Evolutionary conservation across 2,888 invertebrate genomes (phyloP).

Genomic region (Lepeophtheirus nordmannii): DNA sequence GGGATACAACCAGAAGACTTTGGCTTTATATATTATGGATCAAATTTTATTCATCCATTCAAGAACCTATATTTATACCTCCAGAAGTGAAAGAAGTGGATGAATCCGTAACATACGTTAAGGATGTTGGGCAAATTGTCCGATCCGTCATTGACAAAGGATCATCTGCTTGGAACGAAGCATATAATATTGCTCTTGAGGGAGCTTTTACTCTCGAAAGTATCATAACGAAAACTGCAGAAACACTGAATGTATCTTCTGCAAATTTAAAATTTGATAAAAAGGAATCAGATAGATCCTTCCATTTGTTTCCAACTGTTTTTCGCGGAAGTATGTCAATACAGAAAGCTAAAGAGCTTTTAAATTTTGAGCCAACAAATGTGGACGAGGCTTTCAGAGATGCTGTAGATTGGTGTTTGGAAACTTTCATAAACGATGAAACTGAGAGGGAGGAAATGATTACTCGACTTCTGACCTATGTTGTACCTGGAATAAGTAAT

Average conservation of each 20-base stretch:
- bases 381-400: conserved; percentile 32
- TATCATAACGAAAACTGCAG: conserved; percentile 31
- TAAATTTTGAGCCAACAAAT: conserved; percentile 34
- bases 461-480: conserved; percentile 5
- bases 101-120: conserved; percentile 36
- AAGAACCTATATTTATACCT: conserved; percentile 32
- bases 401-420: conserved; percentile 34
- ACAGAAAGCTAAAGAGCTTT: conserved; percentile 31
- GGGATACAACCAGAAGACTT: conserved; percentile 37
- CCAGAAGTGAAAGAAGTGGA: conserved; percentile 30
- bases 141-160: conserved; percentile 29
- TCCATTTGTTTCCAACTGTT: conserved; percentile 36
- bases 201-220: conserved; percentile 32
- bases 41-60: conserved; percentile 31
- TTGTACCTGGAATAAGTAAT: background rate
- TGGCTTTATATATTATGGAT: conserved; percentile 39
- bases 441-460: conserved; percentile 14
- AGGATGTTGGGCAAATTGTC: conserved; percentile 35
- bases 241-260: conserved; percentile 26
- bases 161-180: conserved; percentile 30
- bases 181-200: conserved; percentile 35
- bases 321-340: conserved; percentile 34
- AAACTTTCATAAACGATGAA: conserved; percentile 30
- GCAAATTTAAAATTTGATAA: conserved; percentile 25
- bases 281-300: conserved; percentile 28